phyloP scores from a whole-genome alignment of 2,113 vertebrate genomes.

The Sturnira hondurensis region DNA sequence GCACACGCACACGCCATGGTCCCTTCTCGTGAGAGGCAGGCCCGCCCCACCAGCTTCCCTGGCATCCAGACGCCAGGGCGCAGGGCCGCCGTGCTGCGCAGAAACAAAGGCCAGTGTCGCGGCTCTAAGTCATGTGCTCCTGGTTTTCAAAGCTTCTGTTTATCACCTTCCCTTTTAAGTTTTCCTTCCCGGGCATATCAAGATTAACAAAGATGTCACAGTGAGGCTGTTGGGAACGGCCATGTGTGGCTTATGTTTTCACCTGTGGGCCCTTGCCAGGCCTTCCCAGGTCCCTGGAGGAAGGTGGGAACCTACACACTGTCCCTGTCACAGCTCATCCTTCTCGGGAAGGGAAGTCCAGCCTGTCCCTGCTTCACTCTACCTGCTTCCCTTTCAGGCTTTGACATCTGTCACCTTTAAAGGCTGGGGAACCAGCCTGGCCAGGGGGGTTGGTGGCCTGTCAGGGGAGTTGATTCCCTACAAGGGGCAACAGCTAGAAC shows the following conservation, averaged over 20 bases:
- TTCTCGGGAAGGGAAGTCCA: neutral
- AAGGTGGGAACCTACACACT: neutral
- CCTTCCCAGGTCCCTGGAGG: neutral
- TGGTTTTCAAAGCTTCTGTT: neutral
- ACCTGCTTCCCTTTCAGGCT: neutral
- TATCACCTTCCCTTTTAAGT: neutral
- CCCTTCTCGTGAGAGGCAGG: neutral
- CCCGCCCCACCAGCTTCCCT: neutral
- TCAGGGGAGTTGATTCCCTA: too few relatives aligned
- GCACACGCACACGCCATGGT: rapidly evolving
- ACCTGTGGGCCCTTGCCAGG: neutral
- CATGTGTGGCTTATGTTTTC: neutral
- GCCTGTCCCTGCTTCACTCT: neutral
- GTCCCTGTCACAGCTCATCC: rapidly evolving
- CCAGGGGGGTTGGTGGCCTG: neutral
- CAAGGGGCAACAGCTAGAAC: neutral
- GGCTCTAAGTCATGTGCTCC: neutral
- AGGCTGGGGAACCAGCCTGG: neutral
- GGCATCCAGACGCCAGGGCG: rapidly evolving
- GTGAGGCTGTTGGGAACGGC: neutral
- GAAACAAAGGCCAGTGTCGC: neutral
- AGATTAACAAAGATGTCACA: neutral
- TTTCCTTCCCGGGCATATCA: neutral
- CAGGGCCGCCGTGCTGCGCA: rapidly evolving
- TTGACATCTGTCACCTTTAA: neutral